These are phyloP conservation scores for Ochlodes sylvanus DNA, from an alignment of 2,888 invertebrate genomes.

Conservation along the genomic window DNA sequence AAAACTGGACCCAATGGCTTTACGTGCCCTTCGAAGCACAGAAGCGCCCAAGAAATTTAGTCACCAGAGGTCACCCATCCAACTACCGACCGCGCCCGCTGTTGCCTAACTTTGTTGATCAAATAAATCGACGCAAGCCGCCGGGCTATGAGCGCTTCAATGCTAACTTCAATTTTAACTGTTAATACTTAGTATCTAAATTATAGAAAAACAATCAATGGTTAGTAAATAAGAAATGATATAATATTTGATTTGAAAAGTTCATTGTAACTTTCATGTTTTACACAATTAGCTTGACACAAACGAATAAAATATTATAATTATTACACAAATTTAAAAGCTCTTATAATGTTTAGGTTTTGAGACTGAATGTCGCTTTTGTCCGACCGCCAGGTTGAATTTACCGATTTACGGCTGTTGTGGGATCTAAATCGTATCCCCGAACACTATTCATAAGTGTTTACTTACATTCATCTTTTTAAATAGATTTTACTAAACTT, in stretches of 20 bases:
- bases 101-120: too few relatives aligned
- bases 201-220: too few relatives aligned
- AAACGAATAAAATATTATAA: conserved; percentile 43
- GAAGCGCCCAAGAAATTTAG: too few relatives aligned
- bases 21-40: too few relatives aligned
- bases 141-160: too few relatives aligned
- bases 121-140: too few relatives aligned
- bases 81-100: too few relatives aligned
- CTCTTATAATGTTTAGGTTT: conserved; percentile 41
- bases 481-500: neutral
- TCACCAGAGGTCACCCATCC: too few relatives aligned
- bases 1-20: too few relatives aligned
- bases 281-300: conserved; percentile 6
- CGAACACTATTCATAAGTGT: conserved; percentile 7
- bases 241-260: neutral
- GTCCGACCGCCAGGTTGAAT: conserved; percentile 35
- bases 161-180: too few relatives aligned
- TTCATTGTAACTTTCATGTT: conserved; percentile 2
- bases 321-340: conserved; percentile 43
- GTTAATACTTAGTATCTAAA: too few relatives aligned
- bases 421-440: conserved; percentile 15
- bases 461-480: conserved; percentile 29
- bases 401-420: conserved; percentile 28
- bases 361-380: conserved; percentile 28
- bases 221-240: neutral